phyloP scores from a whole-genome alignment of 2,888 invertebrate species.

The Antheraea assamensis region DNA sequence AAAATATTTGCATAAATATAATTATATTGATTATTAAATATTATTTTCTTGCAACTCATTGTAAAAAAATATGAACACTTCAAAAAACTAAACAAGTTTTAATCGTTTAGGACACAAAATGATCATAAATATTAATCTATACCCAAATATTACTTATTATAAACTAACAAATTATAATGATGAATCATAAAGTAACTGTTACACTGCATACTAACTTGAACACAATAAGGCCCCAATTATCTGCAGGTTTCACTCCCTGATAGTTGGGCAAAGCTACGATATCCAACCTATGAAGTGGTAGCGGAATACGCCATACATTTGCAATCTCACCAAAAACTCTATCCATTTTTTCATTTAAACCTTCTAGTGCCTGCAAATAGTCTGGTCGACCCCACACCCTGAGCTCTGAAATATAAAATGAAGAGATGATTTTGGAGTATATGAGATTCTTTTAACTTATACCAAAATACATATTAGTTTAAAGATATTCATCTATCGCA shows the following conservation, averaged over 20 bases:
- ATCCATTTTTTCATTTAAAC: constrained; percentile 82
- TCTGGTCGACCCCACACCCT: constrained; percentile 85
- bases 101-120: too few relatives aligned
- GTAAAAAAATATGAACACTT: too few relatives aligned
- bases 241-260: constrained; percentile 86
- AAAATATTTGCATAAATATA: too few relatives aligned
- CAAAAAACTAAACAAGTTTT: too few relatives aligned
- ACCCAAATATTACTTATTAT: too few relatives aligned
- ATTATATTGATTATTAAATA: too few relatives aligned
- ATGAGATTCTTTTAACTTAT: neutral
- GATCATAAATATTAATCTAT: too few relatives aligned
- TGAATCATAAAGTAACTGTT: too few relatives aligned
- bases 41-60: too few relatives aligned
- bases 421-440: neutral
- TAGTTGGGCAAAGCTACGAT: constrained; percentile 88
- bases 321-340: constrained; percentile 83
- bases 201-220: constrained; percentile 83
- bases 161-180: too few relatives aligned
- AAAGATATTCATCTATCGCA: too few relatives aligned
- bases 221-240: constrained; percentile 90
- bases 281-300: constrained; percentile 86
- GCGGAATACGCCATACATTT: constrained; percentile 84
- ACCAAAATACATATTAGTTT: too few relatives aligned
- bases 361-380: constrained; percentile 81
- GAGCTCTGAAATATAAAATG: constrained; percentile 58